Evolutionary conservation across 2,797 vertebrate genomes (phyloP), one percentile per base, ranked within the genome.

Genomic region (Cirrhinus molitorella): DNA sequence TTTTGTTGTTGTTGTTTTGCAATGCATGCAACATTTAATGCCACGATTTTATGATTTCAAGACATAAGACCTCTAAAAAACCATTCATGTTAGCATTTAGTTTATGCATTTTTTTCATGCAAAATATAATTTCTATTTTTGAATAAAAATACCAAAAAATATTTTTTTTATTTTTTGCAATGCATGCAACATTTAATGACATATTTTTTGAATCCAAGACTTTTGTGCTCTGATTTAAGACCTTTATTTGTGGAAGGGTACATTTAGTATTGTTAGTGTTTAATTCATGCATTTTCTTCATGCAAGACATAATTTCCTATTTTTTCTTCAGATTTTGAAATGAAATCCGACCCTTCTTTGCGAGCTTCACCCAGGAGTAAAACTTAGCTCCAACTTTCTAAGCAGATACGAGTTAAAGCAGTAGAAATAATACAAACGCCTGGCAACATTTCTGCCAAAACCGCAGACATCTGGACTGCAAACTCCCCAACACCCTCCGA

Each of bases 381-480:
- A 31, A 31, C 59, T 9, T 9, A 31, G 14, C 59, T 31, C 25
- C 59, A 28, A 63, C 17, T 63, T 63, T 17, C 59, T 28, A 31
- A 14, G 13, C 73, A 43, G 16, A 59, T 3, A 3, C 6, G 12
- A n/a, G 19, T 55, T 23, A 47, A 63, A 61, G 16, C 40, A 4
- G 53, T 13, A n/a, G 25, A 79, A 66, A 66, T 17, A 49, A 66
- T 1, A 37, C 28, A 70, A 55, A 53, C 3, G 10, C 0, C n/a
- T 68, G 63, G 49, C 49, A 25, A 34, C 11, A 53, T 53, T 78
- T 14, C 45, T 77, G 9, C 17, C 74, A 49, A 49, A 49, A 23
- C 78, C 8, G 13, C 25, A 71, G 25, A 71, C 67, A 80, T 71
- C 67, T 71, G 79, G 67, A 72, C 19, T 1, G n/a, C 21, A 16